Conservation (phyloP, 1,140 invertebrate species). For the Drosophila kohkoa region DNA sequence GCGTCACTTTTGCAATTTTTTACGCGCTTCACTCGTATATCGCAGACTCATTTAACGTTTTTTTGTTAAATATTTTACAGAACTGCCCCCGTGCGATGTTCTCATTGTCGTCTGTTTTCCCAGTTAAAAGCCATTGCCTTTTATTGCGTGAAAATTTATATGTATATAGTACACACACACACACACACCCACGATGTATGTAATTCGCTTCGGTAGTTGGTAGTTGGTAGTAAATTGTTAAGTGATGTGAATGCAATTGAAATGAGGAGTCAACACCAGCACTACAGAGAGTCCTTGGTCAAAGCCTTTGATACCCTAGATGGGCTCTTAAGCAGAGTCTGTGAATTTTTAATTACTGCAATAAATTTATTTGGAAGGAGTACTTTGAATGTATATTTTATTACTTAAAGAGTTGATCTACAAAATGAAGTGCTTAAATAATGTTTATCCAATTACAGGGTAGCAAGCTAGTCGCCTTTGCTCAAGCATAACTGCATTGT, state of each 20-base stretch:
- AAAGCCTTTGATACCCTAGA: conserved; percentile 36
- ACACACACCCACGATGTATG: conserved; percentile 26
- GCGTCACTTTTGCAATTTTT: not conserved
- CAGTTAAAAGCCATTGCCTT: conserved; percentile 56
- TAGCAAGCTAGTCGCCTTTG: not conserved
- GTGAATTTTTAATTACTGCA: not conserved
- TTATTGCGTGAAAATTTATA: conserved; percentile 78
- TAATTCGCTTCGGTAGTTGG: conserved; percentile 45
- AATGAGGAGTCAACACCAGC: conserved; percentile 57
- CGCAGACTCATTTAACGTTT: conserved; percentile 39
- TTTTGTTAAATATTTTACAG: conserved; percentile 55
- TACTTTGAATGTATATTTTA: no score
- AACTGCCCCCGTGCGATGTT: not conserved
- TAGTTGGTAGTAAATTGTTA: conserved; percentile 70
- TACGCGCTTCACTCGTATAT: not conserved
- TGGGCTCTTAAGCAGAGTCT: not conserved
- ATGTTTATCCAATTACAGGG: not conserved
- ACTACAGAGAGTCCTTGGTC: conserved; percentile 21
- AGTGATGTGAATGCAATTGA: conserved; percentile 73
- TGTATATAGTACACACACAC: conserved; percentile 5
- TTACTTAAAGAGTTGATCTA: no score
- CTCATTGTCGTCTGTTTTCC: conserved; percentile 39
- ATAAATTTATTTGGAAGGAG: no score
- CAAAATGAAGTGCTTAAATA: no score
- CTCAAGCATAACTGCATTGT: not conserved